These are phyloP conservation scores for Odontesthes bonariensis DNA, from an alignment of 2,113 vertebrate genomes.

Conservation along the genomic window DNA sequence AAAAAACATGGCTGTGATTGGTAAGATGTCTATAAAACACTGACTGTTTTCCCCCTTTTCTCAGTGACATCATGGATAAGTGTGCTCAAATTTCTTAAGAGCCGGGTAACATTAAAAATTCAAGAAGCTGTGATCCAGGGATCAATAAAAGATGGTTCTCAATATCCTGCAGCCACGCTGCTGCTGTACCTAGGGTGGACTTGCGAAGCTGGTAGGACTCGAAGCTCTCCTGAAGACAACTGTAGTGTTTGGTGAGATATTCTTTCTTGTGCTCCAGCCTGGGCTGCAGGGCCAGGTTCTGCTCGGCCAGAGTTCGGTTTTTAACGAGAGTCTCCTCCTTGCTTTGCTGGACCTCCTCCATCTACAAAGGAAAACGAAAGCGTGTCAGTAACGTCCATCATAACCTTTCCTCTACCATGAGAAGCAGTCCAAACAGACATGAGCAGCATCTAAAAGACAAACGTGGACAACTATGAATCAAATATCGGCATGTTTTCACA, in stretches of 20 bases:
- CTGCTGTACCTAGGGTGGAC: conserved; percentile 79
- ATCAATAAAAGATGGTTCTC: conserved; percentile 1
- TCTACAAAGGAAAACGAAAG: conserved; percentile 74
- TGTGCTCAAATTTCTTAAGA: conserved; percentile 2
- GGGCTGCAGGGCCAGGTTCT: conserved; percentile 93
- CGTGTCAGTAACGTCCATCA: neutral
- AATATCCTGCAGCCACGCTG: neutral
- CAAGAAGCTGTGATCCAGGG: neutral
- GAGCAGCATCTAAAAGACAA: neutral
- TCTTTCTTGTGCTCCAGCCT: conserved; percentile 90
- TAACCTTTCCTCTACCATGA: neutral
- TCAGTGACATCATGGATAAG: conserved; percentile 11
- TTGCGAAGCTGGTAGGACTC: conserved; percentile 92
- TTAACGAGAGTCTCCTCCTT: conserved; percentile 92
- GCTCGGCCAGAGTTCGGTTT: conserved; percentile 94
- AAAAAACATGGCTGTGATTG: neutral
- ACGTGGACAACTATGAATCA: conserved; percentile 13
- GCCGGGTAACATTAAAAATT: conserved; percentile 12
- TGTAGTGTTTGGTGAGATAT: conserved; percentile 87
- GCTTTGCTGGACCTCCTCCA: conserved; percentile 91
- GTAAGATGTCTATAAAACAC: neutral
- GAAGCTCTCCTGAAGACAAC: conserved; percentile 88
- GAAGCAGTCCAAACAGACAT: neutral
- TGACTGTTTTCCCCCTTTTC: neutral
- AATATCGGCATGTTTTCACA: conserved; percentile 1